Base-by-base conservation (phyloP, 2,888 invertebrate species). In the Epinotia ramella region DNA sequence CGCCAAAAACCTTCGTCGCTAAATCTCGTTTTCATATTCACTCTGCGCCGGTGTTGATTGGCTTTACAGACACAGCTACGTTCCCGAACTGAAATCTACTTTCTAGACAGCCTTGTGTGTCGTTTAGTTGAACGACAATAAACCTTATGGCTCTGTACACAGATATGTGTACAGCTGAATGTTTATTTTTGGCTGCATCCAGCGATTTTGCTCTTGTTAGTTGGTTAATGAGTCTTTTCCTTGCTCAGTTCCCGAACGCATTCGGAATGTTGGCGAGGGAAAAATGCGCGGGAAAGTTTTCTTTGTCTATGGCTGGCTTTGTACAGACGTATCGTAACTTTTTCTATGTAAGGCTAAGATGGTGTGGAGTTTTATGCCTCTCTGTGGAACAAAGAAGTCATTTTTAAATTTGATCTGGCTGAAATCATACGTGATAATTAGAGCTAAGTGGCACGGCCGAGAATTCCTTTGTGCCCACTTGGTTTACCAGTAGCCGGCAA, bases 11-110 rank as follows among this genome's bases (percentile, higher is more conserved):
- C 40, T n/a, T 63, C 64, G 12, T 46, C 64, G 44, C 71, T 72
- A 70, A 67, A 70, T 63, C 80, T 65, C 46, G 64, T 73, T 73
- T 73, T 69, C 60, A 53, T 72, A 72, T 75, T 76, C 65, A 71
- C 75, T 63, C 49, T 65, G 65, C 20, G n/a, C 49, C 64, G 79
- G 80, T 81, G 83, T 82, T 83, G 84, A 85, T 85, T 84, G 82
- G 80, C 82, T 80, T 81, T 78, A 80, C 82, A 83, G 82, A 83
- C 81, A 84, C 83, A 78, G 78, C 80, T 60, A 68, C 80, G 79
- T 82, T 84, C 81, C 79, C 78, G 81, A 82, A 84, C 83, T 78
- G 80, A 71, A 84, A 83, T 81, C 73, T 78, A 79, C 77, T 78
- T n/a, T 56, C 80, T 73, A 79, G 78, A 20, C 6, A 60, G 79